These are phyloP conservation scores for Brachypalpus laphriformis DNA, from an alignment of 2,888 invertebrate genomes.

Conservation along the genomic window DNA sequence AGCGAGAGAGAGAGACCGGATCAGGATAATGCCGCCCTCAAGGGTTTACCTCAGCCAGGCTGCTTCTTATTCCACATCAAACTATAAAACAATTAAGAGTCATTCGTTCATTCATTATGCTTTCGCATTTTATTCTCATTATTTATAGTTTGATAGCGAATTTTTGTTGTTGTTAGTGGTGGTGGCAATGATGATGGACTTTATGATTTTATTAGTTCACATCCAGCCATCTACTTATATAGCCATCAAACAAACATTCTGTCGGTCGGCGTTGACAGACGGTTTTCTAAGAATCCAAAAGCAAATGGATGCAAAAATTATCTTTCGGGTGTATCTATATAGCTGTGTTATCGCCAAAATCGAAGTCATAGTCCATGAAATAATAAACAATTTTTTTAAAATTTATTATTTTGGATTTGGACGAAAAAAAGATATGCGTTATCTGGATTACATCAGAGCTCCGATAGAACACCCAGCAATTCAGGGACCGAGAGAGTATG, in stretches of 20 bases:
- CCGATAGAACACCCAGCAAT: conserved; percentile 25
- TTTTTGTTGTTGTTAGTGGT: not conserved
- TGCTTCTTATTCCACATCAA: not conserved
- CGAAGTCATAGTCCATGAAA: conserved; percentile 34
- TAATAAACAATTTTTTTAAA: conserved; percentile 16
- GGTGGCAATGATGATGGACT: conserved; percentile 18
- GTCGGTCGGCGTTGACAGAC: conserved; percentile 44
- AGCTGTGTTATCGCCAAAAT: not conserved
- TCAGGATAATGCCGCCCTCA: conserved; percentile 4
- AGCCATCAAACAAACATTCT: conserved; percentile 4
- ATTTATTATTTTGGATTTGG: conserved; percentile 18
- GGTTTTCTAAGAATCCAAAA: conserved; percentile 41
- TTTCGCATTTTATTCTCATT: conserved; percentile 40
- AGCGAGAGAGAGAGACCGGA: not conserved
- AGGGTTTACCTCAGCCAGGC: not conserved
- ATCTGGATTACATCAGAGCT: conserved; percentile 50
- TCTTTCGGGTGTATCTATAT: not conserved
- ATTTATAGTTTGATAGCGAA: conserved; percentile 20
- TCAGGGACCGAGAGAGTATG: too few species aligned
- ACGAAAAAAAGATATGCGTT: conserved; percentile 9
- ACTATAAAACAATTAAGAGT: conserved; percentile 66
- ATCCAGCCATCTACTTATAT: not conserved
- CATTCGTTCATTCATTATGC: conserved; percentile 55
- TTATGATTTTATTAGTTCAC: conserved; percentile 49
- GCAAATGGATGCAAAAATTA: not conserved